These are phyloP conservation scores for Excalfactoria chinensis DNA, from an alignment of 2,113 vertebrate species.

Conservation along the genomic window DNA sequence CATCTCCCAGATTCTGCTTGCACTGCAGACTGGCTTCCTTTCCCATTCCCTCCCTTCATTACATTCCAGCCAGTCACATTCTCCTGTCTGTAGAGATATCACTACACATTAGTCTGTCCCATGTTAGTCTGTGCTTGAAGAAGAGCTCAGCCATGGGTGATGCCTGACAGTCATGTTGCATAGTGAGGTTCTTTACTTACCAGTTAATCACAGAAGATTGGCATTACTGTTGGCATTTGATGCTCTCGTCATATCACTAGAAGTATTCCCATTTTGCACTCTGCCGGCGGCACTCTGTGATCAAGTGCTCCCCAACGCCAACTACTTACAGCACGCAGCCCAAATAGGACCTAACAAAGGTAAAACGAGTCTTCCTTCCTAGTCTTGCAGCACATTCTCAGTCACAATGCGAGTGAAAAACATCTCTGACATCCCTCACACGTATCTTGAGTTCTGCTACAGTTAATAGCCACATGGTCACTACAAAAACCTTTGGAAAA, in stretches of 20 bases:
- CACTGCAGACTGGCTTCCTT: background rate
- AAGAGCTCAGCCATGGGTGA: background rate
- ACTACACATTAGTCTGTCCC: background rate
- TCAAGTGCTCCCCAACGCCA: background rate
- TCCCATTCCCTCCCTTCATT: too few species aligned
- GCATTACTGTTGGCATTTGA: background rate
- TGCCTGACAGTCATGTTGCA: background rate
- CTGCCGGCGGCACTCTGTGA: background rate
- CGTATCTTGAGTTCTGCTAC: background rate
- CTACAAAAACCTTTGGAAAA: background rate
- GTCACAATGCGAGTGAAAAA: background rate
- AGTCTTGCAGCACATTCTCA: background rate
- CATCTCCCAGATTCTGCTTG: background rate
- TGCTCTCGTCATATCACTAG: background rate
- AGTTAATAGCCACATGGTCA: too few species aligned
- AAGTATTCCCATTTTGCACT: background rate
- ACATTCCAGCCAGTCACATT: background rate
- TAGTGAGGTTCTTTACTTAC: background rate
- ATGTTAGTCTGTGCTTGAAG: background rate
- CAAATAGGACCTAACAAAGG: background rate
- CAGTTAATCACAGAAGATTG: background rate
- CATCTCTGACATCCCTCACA: background rate
- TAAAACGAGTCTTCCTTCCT: background rate
- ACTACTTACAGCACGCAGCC: background rate
- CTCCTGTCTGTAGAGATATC: background rate